Evolutionary conservation across 2,888 invertebrate genomes (phyloP), one percentile per base, ranked within the genome.

Genomic region (Drosophila picticornis): DNA sequence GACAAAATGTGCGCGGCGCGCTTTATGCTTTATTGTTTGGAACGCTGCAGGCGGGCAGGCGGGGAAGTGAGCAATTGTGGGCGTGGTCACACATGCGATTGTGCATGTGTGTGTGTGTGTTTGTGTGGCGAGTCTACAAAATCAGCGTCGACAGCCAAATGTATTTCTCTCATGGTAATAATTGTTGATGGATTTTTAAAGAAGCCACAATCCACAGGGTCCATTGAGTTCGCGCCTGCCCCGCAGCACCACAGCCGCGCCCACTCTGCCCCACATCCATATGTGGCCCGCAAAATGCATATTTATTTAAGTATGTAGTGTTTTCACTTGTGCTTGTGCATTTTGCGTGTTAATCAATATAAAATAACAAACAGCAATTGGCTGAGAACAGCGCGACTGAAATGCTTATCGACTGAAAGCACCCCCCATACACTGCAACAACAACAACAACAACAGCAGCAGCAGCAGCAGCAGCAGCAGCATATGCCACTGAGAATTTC

Each of bases 1-100:
- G 90, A 89, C 88, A 90, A 90, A 88, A 88, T 90, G 90, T 90
- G 90, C 84, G 88, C 82, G 90, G 84, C 90, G 91, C 90, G 89
- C 89, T 90, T 88, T 88, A 90, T 86, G 85, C 88, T 86, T 86
- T 86, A 86, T 84, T 86, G 85, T 86, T 90, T 90, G 90, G 77
- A 75, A 71, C 73, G 84, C 81, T 78, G 48, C 66, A 60, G 88
- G 83, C 68, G 11, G 59, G 36, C 32, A 50, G 40, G 25, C n/a
- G 13, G 55, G 31, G 34, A 9, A 48, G 5, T 60, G 68, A 51
- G 61, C 78, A 67, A 57, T 51, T 40, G 66, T 55, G 66, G 80
- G 77, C 76, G 65, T 77, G 64, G 32, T 31, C 66, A 52, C 36
- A 50, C 46, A 58, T 31, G 19, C 51, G 11, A 40, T 31, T 56